Evolutionary conservation across 2,888 invertebrate genomes (phyloP).

Genomic region (Bhutanitis thaidina): DNA sequence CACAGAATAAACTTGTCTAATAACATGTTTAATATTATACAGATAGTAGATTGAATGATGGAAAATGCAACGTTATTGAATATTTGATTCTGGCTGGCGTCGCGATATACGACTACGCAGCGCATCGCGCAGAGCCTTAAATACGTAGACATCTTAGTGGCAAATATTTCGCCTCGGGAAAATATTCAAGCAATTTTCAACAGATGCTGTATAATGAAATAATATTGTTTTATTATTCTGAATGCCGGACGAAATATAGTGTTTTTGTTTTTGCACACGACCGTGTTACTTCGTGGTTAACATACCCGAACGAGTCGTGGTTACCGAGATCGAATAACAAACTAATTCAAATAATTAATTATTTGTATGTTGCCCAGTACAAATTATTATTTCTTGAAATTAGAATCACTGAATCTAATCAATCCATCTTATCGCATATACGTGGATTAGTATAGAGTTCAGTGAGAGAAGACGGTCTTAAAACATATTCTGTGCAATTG

Average conservation of each 20-base stretch:
- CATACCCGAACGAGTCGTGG: too few species aligned
- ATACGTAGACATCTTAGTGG: constrained; percentile 27
- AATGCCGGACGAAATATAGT: constrained; percentile 3
- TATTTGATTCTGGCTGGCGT: constrained; percentile 48
- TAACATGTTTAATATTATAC: neutral
- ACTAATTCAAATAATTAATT: too few species aligned
- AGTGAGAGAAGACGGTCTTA: too few species aligned
- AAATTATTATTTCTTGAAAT: too few species aligned
- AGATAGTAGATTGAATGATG: constrained; percentile 53
- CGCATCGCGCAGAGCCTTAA: constrained; percentile 39
- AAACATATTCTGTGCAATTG: too few species aligned
- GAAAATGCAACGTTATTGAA: constrained; percentile 61
- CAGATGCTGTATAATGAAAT: constrained; percentile 24
- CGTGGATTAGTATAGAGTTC: too few species aligned
- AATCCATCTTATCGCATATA: too few species aligned
- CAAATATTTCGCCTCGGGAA: constrained; percentile 18
- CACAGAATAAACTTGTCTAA: neutral
- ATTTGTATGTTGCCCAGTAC: too few species aligned
- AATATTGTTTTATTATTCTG: constrained; percentile 28
- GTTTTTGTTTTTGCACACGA: too few species aligned
- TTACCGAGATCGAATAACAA: too few species aligned
- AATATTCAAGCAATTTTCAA: constrained; percentile 13
- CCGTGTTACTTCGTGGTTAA: too few species aligned
- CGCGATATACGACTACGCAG: constrained; percentile 45
- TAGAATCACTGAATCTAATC: too few species aligned